Conservation (phyloP, 2,888 invertebrate species). For the Cephus pulcher region DNA sequence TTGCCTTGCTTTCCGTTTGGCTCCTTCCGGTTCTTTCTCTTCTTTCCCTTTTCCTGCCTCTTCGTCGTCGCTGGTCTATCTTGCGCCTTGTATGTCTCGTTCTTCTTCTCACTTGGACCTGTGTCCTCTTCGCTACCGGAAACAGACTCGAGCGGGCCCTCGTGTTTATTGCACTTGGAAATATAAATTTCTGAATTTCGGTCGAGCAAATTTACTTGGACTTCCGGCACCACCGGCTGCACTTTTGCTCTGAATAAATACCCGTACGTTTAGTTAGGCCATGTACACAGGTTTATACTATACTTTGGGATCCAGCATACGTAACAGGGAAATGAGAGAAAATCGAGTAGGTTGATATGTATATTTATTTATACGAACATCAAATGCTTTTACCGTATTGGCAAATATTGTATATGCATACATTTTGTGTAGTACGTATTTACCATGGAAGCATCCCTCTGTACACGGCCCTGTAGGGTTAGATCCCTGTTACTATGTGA, state of each 20-base stretch:
- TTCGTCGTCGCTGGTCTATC: background rate
- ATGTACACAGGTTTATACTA: background rate
- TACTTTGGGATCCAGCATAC: background rate
- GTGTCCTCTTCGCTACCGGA: background rate
- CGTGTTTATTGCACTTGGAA: background rate
- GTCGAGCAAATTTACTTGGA: background rate
- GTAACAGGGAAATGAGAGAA: no score
- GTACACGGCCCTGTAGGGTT: no score
- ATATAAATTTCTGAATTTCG: background rate
- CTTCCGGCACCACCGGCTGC: background rate
- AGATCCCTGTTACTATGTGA: no score
- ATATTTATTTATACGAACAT: no score
- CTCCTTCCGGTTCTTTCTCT: background rate
- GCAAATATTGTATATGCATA: no score
- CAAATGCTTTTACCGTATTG: no score
- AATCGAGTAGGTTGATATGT: no score
- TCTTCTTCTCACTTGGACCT: background rate
- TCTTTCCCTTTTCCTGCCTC: background rate
- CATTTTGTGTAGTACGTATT: no score
- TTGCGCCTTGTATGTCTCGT: background rate
- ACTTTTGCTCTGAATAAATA: background rate
- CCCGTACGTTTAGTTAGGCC: background rate
- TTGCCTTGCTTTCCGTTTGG: background rate
- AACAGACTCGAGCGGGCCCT: background rate
- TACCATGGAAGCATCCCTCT: no score